Evolutionary conservation across 2,113 vertebrate species (phyloP), one percentile per base, ranked within the genome.

Genomic region (Tor tambroides): DNA sequence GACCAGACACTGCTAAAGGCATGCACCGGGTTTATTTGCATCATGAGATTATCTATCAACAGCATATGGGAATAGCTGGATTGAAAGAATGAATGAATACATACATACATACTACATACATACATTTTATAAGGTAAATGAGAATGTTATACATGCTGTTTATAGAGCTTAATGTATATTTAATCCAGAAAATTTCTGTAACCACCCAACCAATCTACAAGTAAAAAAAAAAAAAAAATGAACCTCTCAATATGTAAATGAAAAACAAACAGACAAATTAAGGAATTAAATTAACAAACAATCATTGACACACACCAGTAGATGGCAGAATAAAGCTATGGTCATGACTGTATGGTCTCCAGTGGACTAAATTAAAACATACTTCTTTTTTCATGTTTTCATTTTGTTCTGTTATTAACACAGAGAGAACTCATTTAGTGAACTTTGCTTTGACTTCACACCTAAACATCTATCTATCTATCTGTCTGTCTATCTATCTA

Each of bases 251-350:
- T n/a, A 35, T 38, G 19, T 59, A 59, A 56, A 56, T 59, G 0
- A 59, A 6, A 59, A 32, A 79, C 19, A 71, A 65, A 63, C 30
- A 71, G 11, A 23, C 9, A 38, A 35, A 23, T 61, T 11, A 28
- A 65, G 23, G 7, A 59, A 59, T 21, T 23, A 32, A 67, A 14
- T 49, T 4, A 61, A n/a, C 65, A 71, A 38, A 23, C 35, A 23
- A 72, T 12, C 9, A 12, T 23, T 72, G 78, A 79, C 43, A 65
- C 75, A 19, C 72, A 61, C 89, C 86, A 89, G 80, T 59, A 91
- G 88, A 78, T 87, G 90, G 89, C 90, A 88, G 75, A 88, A 61
- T 90, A 75, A 84, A 75, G 71, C 83, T 89, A 63, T 30, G 26
- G 75, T 67, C 28, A 15, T 63, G 35, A 32, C 30, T 61, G 30